Base-by-base conservation (phyloP, 2,888 invertebrate species). In the Lamellibrachia satsuma region DNA sequence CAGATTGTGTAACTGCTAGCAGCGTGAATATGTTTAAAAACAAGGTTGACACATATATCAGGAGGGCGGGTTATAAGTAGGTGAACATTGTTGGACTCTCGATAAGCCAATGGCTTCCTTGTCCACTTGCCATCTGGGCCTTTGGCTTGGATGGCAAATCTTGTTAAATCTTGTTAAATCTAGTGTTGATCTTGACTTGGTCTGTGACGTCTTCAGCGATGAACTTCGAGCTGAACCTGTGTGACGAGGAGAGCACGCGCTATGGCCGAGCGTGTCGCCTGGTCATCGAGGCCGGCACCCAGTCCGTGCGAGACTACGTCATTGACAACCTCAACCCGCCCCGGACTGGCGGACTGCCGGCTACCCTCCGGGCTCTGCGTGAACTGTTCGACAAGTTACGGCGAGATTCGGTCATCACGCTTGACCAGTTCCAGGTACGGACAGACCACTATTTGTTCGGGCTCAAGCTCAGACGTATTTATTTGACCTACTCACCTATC, bases 401-500 rank as follows among this genome's bases (percentile, higher is more conserved):
- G 91, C 91, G 91, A n/a, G 91, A 91, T 39, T 91, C 91, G 22
- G 22, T 91, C n/a, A 91, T 91, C 91, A 91, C 91, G 39, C 52
- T 91, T 27, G n/a, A 75, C 75, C 75, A 75, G 75, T 75, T 75
- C 22, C 75, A 75, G 75, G 75, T 75, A 6, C 15, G 75, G 15
- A 75, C 22, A 39, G 39, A 39, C 39, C 39, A 39, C 39, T 39
- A 39, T 39, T 39, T 39, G 39, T 39, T 39, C 39, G 39, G 39
- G 39, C 39, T 39, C 39, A 39, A 39, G 39, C 39, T 39, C 39
- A 39, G 39, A 39, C 39, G 39, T 39, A 39, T 39, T 39, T 39
- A 39, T 39, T 39, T 39, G 39, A 39, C 39, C 39, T 39, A 39
- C 39, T 39, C 39, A 39, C 39, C 39, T 39, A 39, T 39, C 39